Base-by-base conservation (phyloP, 1,140 invertebrate genomes). In the Drosophila kikkawai region DNA sequence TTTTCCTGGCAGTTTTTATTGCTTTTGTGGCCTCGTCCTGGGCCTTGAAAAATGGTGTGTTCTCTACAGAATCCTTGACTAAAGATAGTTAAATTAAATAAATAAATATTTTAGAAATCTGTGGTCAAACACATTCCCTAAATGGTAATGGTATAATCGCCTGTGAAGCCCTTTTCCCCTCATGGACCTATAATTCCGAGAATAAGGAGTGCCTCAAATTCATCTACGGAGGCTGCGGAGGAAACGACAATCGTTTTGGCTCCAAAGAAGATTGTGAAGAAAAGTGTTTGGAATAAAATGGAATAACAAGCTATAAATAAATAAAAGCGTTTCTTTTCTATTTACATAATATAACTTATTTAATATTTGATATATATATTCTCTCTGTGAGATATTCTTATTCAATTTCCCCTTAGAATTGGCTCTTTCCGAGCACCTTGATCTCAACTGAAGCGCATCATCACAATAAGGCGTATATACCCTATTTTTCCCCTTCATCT, bases 211-310 rank as follows among this genome's bases (percentile, higher is more conserved):
- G 97, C 79, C 93, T 94, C 0, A 95, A 96, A 74, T 97, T 97
- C 78, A 94, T 95, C n/a, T 97, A 96, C 82, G 95, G 96, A 6
- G 97, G 97, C 4, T 98, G 97, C 91, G 94, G 97, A 47, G 98
- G 97, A 39, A 99, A 99, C 91, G 95, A 95, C 55, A 98, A 99
- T 93, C 95, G 96, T 73, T 99, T 98, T 92, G 0, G 0, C 1
- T 59, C 32, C 0, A 39, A 77, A 12, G 7, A 68, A 13, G 7
- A 48, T 1, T 86, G 82, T 26, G 81, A 88, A 44, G 53, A 60
- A 4, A 67, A 37, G 26, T 91, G 85, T 41, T 48, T 60, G 67
- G 32, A 59, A 45, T 71, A 64, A 51, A 55, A 22, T 29, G 26
- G 26, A 29, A 29, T 29, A 29, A 29, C 4, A 29, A 7, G 4